phyloP scores from a whole-genome alignment of 2,113 vertebrate genomes.

The Mesoclemmys tuberculata region DNA sequence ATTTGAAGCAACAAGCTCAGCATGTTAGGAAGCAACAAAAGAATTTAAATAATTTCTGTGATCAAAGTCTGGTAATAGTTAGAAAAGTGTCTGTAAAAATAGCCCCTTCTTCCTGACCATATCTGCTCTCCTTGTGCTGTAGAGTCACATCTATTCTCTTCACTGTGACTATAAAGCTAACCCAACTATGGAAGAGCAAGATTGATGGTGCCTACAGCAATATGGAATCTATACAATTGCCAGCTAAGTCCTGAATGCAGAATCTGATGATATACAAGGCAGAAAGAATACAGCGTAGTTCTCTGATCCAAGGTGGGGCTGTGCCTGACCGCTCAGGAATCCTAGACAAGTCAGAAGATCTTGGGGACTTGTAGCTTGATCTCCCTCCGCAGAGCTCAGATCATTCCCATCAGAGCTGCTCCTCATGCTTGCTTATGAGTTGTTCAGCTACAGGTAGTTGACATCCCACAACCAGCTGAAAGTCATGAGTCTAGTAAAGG shows the following conservation, averaged over 20 bases:
- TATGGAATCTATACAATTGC: not conserved
- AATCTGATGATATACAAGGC: conserved; percentile 12
- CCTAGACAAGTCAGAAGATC: conserved; percentile 36
- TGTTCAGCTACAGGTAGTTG: conserved; percentile 12
- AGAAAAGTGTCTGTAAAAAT: not conserved
- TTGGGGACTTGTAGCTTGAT: conserved; percentile 42
- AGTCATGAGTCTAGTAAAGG: conserved; percentile 41
- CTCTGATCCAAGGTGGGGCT: conserved; percentile 16
- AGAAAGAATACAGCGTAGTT: conserved; percentile 38
- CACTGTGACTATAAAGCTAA: not conserved
- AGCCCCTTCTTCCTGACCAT: not conserved
- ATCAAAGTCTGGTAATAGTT: not conserved
- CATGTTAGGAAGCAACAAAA: not conserved
- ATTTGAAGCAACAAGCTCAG: not conserved
- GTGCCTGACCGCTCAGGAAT: conserved; percentile 24
- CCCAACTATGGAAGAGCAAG: not conserved
- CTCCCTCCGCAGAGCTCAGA: conserved; percentile 50
- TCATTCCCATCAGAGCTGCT: conserved; percentile 37
- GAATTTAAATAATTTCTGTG: not conserved
- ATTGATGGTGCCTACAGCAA: not conserved
- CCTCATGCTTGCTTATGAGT: conserved; percentile 61
- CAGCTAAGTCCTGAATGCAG: conserved; percentile 1
- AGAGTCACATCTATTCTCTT: not conserved
- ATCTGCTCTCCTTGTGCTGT: not conserved
- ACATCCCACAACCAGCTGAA: conserved; percentile 39